Percentiles rank a stretch among this genome's conserved stretches.
These are phyloP conservation scores for Sclerurus mexicanus DNA, from an alignment of 2,113 vertebrate genomes.

Conservation along the genomic window DNA sequence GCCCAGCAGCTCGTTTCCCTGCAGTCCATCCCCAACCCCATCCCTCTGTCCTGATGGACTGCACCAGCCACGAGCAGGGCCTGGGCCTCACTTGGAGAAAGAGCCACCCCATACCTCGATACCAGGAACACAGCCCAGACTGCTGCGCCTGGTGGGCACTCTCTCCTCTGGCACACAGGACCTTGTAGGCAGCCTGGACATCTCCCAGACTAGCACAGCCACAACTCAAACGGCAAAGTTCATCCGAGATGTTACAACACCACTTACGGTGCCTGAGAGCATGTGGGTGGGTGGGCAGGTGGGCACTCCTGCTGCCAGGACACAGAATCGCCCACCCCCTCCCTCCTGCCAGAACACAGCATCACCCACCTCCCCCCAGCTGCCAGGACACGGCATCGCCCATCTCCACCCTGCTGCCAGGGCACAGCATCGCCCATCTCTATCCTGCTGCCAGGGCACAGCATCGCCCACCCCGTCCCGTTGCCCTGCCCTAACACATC, in stretches of 20 bases:
- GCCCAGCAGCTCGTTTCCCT: not conserved
- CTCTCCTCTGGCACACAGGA: not conserved
- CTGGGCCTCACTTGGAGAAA: not conserved
- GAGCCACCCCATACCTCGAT: rapidly evolving
- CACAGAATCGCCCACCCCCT: not conserved
- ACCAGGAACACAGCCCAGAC: rapidly evolving
- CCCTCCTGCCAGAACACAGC: not conserved
- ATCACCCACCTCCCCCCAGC: not conserved
- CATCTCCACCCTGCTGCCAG: not conserved
- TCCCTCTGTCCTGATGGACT: rapidly evolving
- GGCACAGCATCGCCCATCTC: no score
- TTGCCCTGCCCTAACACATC: rapidly evolving
- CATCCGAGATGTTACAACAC: rapidly evolving
- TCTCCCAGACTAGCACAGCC: not conserved
- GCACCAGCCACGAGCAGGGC: not conserved
- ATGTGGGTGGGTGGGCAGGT: rapidly evolving
- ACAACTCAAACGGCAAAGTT: not conserved
- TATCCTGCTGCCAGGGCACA: not conserved
- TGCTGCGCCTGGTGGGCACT: not conserved
- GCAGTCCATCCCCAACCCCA: not conserved
- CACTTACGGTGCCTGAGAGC: not conserved
- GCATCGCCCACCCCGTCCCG: not conserved
- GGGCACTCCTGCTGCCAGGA: not conserved
- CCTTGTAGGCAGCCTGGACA: not conserved
- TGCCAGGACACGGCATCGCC: not conserved